phyloP scores from a whole-genome alignment of 2,888 invertebrate species.

The Pseudeuparius sepicola region DNA sequence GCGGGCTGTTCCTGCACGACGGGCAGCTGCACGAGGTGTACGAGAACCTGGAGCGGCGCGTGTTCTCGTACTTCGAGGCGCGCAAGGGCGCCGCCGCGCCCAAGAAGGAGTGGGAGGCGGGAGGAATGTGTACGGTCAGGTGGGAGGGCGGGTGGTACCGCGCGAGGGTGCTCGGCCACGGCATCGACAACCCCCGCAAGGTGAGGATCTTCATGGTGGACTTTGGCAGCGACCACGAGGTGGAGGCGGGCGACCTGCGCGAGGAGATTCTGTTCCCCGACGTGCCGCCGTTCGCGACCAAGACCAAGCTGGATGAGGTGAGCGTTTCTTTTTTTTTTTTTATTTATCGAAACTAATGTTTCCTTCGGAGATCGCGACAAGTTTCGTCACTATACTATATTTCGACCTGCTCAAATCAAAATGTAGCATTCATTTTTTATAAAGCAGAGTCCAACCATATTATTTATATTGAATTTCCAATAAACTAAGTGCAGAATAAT shows the following conservation, averaged over 20 bases:
- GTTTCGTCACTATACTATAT: no score
- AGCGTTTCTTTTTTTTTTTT: constrained; percentile 7
- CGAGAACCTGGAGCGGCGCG: constrained; percentile 28
- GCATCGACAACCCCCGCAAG: constrained; percentile 27
- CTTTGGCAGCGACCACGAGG: constrained; percentile 69
- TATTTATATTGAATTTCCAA: no score
- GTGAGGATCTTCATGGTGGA: constrained; percentile 64
- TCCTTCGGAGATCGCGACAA: no score
- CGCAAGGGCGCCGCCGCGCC: neutral
- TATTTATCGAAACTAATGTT: no score
- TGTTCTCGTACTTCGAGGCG: constrained; percentile 27
- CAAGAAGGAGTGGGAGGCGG: constrained; percentile 43
- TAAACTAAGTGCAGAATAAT: no score
- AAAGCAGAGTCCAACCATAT: no score
- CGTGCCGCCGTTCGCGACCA: constrained; percentile 56
- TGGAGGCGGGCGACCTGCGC: constrained; percentile 47
- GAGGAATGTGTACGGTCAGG: constrained; percentile 58
- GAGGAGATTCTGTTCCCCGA: constrained; percentile 53
- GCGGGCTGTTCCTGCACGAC: constrained; percentile 40
- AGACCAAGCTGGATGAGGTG: constrained; percentile 48
- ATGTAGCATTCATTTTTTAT: no score
- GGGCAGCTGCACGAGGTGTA: constrained; percentile 25
- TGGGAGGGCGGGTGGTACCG: constrained; percentile 58
- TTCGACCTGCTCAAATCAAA: no score
- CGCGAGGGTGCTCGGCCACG: constrained; percentile 45